Evolutionary conservation across 2,797 vertebrate genomes (phyloP), one percentile per base, ranked within the genome.

Genomic region (Bovichtus diacanthus): DNA sequence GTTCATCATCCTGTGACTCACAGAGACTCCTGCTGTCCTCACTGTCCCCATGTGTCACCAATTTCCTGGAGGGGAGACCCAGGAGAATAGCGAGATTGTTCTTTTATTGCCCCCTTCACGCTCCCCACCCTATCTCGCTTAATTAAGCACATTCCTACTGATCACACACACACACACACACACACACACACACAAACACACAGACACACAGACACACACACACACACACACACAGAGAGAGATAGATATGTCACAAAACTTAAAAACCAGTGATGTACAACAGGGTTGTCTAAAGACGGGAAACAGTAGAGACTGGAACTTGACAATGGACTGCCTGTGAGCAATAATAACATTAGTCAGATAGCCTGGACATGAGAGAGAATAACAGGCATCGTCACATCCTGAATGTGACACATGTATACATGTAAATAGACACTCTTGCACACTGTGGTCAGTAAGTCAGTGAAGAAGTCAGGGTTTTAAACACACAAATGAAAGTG

Each of bases 101-200:
- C 84, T 82, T 85, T 79, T 74, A 75, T 60, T 67, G 67, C 80
- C 84, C 81, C 73, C 51, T 76, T 82, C 49, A 66, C 41, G 54
- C 29, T 27, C 59, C 44, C 77, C 61, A 41, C 53, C 19, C 70
- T 31, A 70, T 76, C 71, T 75, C 1, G 13, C 62, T 85, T 80
- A 92, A 92, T 92, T 86, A 90, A 80, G 69, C 86, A 80, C 89
- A 93, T 91, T 91, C 87, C 85, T 74, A 63, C 74, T 87, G 81
- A 92, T 90, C 87, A 87, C 49, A 78, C 73, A 70, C 74, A 80
- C 54, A 72, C 31, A 74, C 1, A 43, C 46, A 60, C 70, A 80
- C 9, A 66, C 59, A 72, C 69, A 81, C 67, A 76, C 53, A 67
- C 47, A 70, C 70, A 84, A 86, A 90, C 50, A 65, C 66, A 80